These are phyloP conservation scores for Sebastes diploproa DNA, from an alignment of 2,797 vertebrate species.

Conservation along the genomic window DNA sequence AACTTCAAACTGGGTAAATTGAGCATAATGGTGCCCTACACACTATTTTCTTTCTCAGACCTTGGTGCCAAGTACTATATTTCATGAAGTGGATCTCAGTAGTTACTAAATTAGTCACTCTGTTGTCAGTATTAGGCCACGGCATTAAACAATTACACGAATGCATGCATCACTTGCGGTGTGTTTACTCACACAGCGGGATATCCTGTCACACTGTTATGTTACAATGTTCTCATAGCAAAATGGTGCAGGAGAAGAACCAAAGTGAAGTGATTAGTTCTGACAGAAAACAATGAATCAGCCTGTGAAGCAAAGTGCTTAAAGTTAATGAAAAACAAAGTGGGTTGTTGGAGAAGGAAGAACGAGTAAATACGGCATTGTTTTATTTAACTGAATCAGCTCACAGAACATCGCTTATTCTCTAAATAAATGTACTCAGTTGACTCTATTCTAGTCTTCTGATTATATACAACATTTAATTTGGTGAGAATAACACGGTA, in stretches of 20 bases:
- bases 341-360: not conserved
- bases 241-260: not conserved
- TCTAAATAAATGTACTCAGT: not conserved
- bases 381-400: not conserved
- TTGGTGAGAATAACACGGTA: not conserved
- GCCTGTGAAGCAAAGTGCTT: not conserved
- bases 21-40: not conserved
- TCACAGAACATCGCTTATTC: not conserved
- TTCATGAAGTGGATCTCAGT: not conserved
- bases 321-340: slow-evolving; percentile 28
- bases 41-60: not conserved
- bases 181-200: not conserved
- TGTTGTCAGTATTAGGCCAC: not conserved
- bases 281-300: slow-evolving; percentile 11
- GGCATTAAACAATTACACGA: not conserved
- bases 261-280: slow-evolving; percentile 12
- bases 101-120: not conserved
- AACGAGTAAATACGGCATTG: not conserved
- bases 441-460: not conserved
- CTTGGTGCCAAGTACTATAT: not conserved
- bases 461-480: not conserved
- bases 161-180: not conserved
- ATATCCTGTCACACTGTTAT: not conserved
- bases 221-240: not conserved
- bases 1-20: too few relatives aligned